Base-by-base conservation (phyloP, 2,113 vertebrate species). In the Ammodytes dubius region DNA sequence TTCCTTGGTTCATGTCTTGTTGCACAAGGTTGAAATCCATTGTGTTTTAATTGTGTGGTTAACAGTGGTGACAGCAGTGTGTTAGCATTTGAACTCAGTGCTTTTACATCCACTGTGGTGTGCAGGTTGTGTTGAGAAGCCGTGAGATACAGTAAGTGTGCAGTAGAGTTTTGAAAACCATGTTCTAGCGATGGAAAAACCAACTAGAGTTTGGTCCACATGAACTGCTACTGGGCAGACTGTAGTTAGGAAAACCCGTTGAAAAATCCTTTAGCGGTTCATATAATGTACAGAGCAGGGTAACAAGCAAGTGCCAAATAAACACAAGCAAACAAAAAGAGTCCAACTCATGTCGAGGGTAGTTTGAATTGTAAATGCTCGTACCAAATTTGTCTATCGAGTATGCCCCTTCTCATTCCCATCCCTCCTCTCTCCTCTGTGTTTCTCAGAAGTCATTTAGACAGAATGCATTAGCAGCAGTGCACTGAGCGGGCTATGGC, bases 361-460 rank as follows among this genome's bases (percentile, higher is more conserved):
- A 52, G 10, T 46, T 8, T 54, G 3, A 13, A 35, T 43, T 58
- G 43, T 37, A 45, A 15, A n/a, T 60, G 17, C 63, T 56, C 37
- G 39, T 49, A 37, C n/a, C 39, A 69, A 14, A 63, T 54, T 39
- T 46, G 15, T 27, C 6, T 73, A 19, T 47, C 27, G 61, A 27
- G 27, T 40, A 14, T 5, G 58, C 74, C 15, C 49, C 13, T 63
- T 59, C 60, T 77, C 27, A 53, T 39, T 46, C 37, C 43, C 40
- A 71, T 46, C 5, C 43, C 71, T 53, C 52, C 79, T 45, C 17
- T 45, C 35, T 71, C 78, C 77, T 64, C 1, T 63, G 69, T 79
- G 77, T 88, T 92, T 89, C 86, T 91, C 84, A 89, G 86, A 92
- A 92, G 57, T 82, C 91, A 91, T 89, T 91, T 89, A 86, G 80